Base-by-base conservation (phyloP, 2,888 invertebrate genomes). In the Germaria angustata region DNA sequence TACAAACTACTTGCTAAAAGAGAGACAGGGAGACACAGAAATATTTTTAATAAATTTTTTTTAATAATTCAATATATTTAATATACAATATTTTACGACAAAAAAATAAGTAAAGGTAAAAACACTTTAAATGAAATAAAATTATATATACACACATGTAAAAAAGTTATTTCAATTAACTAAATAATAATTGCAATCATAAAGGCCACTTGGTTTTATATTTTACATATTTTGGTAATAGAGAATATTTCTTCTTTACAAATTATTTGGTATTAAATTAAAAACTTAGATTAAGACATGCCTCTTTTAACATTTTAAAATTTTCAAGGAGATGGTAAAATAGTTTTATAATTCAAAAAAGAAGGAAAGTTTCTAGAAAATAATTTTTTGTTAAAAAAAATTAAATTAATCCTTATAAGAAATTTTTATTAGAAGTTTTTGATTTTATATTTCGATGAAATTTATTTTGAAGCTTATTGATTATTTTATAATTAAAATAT, bases 1-100 rank as follows among this genome's bases (percentile, higher is more conserved):
- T 82, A 75, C 81, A 76, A 49, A 61, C 66, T 79, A 83, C 41
- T 9, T 39, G 72, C 83, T 80, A 79, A 75, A 13, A 59, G 53
- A 72, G 11, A 13, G 17, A 61, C 1, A 63, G 11, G 49, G 17
- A 20, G 0, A 68, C 9, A 44, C 9, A 24, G 6, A 17, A 28
- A 7, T 6, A 2, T 13, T 32, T 17, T 41, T 36, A 28, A 20
- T 7, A n/a, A 46, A 46, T 22, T 28, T 6, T 28, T 6, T 44
- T 53, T 49, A 39, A 61, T 13, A 61, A 61, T 34, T 22, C 24
- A 24, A 51, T 32, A 28, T 28, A 28, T 28, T 28, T 13, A 49
- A 76, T 59, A 11, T 39, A 76, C 46, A 66, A 59, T 13, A 49
- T n/a, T 32, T 34, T n/a, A 7, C 9, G 4, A n/a, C 4, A 46